A percentile compares a stretch with the other conserved stretches of the same genome.
These are phyloP conservation scores for Plumapathes pennacea DNA, from an alignment of 92 coral and sea anemone species.

Conservation along the genomic window DNA sequence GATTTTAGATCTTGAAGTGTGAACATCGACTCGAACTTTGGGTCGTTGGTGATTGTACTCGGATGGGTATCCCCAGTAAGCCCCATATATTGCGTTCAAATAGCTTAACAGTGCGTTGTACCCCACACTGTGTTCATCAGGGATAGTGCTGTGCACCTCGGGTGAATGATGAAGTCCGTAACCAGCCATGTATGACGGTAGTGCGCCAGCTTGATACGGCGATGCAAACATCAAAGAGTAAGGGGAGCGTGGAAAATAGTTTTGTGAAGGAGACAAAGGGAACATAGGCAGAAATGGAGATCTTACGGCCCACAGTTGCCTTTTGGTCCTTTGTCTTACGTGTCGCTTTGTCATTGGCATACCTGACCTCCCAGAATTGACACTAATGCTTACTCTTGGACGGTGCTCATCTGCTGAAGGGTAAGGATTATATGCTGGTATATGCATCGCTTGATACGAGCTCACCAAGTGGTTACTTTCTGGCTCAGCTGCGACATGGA, in stretches of 20 bases:
- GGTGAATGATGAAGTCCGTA: no score
- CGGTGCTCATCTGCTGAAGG: constrained; percentile 8
- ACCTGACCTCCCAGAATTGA: constrained; percentile 79
- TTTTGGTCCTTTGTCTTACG: constrained; percentile 25
- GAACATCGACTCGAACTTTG: constrained; percentile 85
- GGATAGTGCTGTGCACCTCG: no score
- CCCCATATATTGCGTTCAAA: constrained; percentile 34
- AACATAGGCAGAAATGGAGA: constrained; percentile 13
- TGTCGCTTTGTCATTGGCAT: constrained; percentile 53
- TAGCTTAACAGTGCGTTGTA: no score
- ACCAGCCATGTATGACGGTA: no score
- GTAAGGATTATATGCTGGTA: neutral
- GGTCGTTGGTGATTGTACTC: constrained; percentile 64
- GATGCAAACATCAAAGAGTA: no score
- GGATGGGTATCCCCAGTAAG: constrained; percentile 44
- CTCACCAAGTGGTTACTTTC: constrained; percentile 24
- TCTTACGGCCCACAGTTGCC: constrained; percentile 29
- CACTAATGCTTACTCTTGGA: constrained; percentile 90
- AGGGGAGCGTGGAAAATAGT: constrained; percentile 13
- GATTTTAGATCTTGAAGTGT: constrained; percentile 83
- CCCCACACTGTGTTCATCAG: no score
- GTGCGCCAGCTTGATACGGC: no score
- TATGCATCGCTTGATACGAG: constrained; percentile 14
- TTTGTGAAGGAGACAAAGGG: constrained; percentile 16
- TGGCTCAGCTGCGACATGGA: constrained; percentile 4